Evolutionary conservation across 2,888 invertebrate species (phyloP), one percentile per base, ranked within the genome.

Genomic region (Hyposoter dolosus): DNA sequence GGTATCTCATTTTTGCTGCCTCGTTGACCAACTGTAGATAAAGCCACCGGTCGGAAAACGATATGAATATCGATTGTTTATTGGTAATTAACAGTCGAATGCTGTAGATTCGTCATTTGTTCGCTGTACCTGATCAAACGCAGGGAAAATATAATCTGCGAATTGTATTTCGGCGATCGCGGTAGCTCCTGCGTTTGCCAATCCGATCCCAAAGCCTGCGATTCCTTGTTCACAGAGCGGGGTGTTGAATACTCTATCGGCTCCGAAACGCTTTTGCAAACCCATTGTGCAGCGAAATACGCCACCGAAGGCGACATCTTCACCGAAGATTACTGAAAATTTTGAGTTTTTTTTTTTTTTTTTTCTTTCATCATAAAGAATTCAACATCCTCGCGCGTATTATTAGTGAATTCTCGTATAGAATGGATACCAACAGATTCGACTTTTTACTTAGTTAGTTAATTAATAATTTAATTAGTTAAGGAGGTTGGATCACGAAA

Each of bases 121-220:
- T 40, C 53, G 3, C 32, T 77, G 45, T 90, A 98, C 98, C 96
- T 99, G 99, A 95, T 99, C 99, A 94, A 99, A 99, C 1, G 99
- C 99, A 3, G 99, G 99, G 93, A 98, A 99, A 89, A 99, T 99
- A 93, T 99, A 99, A 95, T 99, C 99, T 0, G 99, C 99, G 95
- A 99, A 99, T 95, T 99, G 99, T 93, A 99, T 99, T 95, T 99
- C 99, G 0, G 99, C 99, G 77, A 99, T 98, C 0, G 99, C 98
- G 0, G 99, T 99, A 0, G 98, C 96, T 0, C 99, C 99, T 0
- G 97, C 96, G 7, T 96, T 97, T 0, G 99, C 99, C 15, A 98
- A 95, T 0, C 99, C 99, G 77, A 99, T 99, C 0, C 98, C 99
- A 94, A 99, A 99, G 0, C 99, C 99, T 0, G 97, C 98, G 88